Conservation (phyloP, 2,888 invertebrate species). For the Drosophila conformis region DNA sequence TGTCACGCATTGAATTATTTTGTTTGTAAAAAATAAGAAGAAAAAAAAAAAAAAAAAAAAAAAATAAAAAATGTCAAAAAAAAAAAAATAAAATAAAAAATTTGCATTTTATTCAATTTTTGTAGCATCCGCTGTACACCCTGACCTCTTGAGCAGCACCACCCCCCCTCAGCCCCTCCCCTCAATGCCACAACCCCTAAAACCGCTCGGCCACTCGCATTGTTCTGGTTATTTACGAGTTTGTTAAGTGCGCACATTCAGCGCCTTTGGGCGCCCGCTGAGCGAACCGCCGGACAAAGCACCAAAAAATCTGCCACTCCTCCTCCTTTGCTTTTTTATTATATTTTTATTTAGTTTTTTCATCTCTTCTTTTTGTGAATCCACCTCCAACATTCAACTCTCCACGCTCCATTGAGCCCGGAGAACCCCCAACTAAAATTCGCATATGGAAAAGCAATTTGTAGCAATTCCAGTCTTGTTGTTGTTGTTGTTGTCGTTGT, state of each 20-base stretch:
- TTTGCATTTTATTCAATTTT: constrained; percentile 84
- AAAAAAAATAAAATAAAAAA: constrained; percentile 64
- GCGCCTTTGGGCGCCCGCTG: constrained; percentile 54
- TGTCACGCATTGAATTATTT: constrained; percentile 80
- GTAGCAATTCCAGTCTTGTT: constrained; percentile 25
- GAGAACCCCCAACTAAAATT: constrained; percentile 13
- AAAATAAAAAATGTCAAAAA: constrained; percentile 18
- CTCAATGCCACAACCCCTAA: background rate
- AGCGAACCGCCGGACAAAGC: constrained; percentile 28
- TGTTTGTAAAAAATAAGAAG: constrained; percentile 50
- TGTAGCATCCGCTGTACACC: constrained; percentile 40
- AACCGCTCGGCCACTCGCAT: constrained; percentile 57
- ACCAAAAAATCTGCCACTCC: constrained; percentile 32
- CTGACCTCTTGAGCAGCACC: constrained; percentile 1
- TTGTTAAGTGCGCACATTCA: constrained; percentile 76
- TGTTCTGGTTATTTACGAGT: constrained; percentile 81
- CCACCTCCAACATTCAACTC: constrained; percentile 31
- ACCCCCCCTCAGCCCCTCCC: background rate
- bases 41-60: constrained; percentile 25
- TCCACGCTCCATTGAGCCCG: constrained; percentile 62
- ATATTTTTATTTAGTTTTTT: background rate
- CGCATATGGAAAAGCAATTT: constrained; percentile 51
- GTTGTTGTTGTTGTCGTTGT: background rate
- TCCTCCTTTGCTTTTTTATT: constrained; percentile 1
- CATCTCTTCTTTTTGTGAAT: background rate